A percentile compares a stretch with the other conserved stretches of the same genome.
These are phyloP conservation scores for Cyphomyrus discorhynchus DNA, from an alignment of 2,113 vertebrate genomes.

Conservation along the genomic window DNA sequence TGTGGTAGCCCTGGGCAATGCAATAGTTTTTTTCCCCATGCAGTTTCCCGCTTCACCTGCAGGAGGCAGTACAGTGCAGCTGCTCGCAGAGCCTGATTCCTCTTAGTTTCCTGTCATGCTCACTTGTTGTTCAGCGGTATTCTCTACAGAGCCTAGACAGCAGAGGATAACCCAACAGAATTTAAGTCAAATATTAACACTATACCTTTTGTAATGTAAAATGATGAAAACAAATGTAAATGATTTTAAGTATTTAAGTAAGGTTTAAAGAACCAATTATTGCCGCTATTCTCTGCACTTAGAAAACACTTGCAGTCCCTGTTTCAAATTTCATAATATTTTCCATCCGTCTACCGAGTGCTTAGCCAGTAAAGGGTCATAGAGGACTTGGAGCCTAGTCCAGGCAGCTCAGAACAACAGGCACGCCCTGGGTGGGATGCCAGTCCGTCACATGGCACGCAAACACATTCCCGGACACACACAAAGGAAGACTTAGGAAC, in stretches of 20 bases:
- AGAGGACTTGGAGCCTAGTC: not conserved
- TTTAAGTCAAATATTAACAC: not conserved
- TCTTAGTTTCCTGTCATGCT: not conserved
- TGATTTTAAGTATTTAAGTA: not conserved
- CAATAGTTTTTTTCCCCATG: not conserved
- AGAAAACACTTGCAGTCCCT: not conserved
- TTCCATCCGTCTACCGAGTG: not conserved
- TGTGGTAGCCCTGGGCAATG: not conserved
- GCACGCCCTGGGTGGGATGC: not conserved
- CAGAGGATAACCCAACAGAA: not conserved
- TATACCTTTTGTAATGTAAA: not conserved
- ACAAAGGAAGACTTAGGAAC: not conserved
- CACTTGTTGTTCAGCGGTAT: not conserved
- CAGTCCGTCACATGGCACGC: not conserved
- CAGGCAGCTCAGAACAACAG: not conserved
- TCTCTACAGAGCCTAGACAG: not conserved
- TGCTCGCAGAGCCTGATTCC: not conserved
- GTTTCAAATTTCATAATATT: not conserved
- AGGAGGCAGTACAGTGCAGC: slow-evolving; percentile 27
- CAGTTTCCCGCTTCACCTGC: slow-evolving; percentile 13
- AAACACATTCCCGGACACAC: not conserved
- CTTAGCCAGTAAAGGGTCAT: not conserved
- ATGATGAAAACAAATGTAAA: not conserved
- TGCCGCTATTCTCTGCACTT: not conserved
- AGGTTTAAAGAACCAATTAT: not conserved